A percentile compares a stretch with the other conserved stretches of the same genome.
phyloP scores from a whole-genome alignment of 2,888 invertebrate genomes.

The Calameuta idolon region DNA sequence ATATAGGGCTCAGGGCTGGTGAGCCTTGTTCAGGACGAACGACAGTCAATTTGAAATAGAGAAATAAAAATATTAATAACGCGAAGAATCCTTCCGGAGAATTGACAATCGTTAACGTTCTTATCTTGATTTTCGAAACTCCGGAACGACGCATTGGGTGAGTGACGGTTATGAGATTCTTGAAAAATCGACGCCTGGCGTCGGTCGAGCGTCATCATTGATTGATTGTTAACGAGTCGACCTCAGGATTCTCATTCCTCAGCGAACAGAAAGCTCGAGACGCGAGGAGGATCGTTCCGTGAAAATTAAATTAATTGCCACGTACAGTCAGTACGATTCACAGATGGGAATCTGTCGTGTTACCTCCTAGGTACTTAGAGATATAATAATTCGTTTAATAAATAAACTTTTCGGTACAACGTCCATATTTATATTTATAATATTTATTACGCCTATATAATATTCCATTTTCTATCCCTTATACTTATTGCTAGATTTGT shows the following conservation, averaged over 20 bases:
- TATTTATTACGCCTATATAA: neutral
- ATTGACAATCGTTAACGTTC: neutral
- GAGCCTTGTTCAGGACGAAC: neutral
- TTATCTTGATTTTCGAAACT: neutral
- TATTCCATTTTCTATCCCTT: neutral
- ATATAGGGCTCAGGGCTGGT: neutral
- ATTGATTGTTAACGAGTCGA: neutral
- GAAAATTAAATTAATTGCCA: slow-evolving; percentile 6
- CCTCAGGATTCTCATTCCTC: neutral
- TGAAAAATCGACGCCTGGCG: neutral
- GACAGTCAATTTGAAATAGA: neutral
- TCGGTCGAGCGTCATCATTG: neutral
- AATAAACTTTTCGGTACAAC: slow-evolving; percentile 51
- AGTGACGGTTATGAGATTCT: neutral
- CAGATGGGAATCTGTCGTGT: slow-evolving; percentile 26
- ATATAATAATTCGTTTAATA: slow-evolving; percentile 46
- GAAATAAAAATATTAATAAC: neutral
- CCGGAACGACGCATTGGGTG: neutral
- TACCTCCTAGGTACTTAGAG: slow-evolving; percentile 40
- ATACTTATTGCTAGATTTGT: neutral
- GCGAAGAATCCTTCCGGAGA: neutral
- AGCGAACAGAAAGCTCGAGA: neutral
- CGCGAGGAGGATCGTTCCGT: slow-evolving; percentile 2
- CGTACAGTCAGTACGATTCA: slow-evolving; percentile 4
- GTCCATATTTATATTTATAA: slow-evolving; percentile 1